Base-by-base conservation (phyloP, 2,888 invertebrate genomes). In the Metallyticus violacea region DNA sequence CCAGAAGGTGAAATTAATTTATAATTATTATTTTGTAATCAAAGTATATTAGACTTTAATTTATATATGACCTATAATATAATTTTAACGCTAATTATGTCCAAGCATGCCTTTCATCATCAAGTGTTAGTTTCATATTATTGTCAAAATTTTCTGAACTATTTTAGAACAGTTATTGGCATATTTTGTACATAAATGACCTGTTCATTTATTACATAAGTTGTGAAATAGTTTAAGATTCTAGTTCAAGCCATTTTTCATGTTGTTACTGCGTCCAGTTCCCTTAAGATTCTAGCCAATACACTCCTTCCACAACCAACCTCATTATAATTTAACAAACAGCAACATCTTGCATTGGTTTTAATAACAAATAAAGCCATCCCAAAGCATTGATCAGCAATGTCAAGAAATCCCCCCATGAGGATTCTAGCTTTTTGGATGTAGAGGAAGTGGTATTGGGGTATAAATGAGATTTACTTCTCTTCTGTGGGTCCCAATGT, bases 401-500 rank as follows among this genome's bases (percentile, higher is more conserved):
- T 62, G 22, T 15, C 22, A 40, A 15, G n/a, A n/a, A 62, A 62
- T 9, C 40, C 40, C 40, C 40, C 40, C 40, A 62, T 15, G 40
- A 62, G 40, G 40, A 62, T 62, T 62, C 30, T 85, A 79, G 28
- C 25, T 77, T 79, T 77, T 62, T 62, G 82, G 82, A 82, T 25
- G 27, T 82, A 26, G 15, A 82, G 76, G 84, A 30, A 77, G 85
- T 79, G 79, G 77, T 86, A 30, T 40, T 85, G 82, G 85, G 79
- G 85, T 85, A 84, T 84, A 85, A 86, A 87, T 86, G 77, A 81
- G 79, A 92, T 91, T 92, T 93, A 93, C 92, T 92, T 92, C 92
- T 92, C 92, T 92, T 93, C 90, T 91, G 92, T 90, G 91, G 90
- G 92, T 91, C 92, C 92, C 92, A 92, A 90, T 92, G 91, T 90